Evolutionary conservation across 2,888 invertebrate genomes (phyloP), one percentile per base, ranked within the genome.

Genomic region (Synanthedon andrenaeformis): DNA sequence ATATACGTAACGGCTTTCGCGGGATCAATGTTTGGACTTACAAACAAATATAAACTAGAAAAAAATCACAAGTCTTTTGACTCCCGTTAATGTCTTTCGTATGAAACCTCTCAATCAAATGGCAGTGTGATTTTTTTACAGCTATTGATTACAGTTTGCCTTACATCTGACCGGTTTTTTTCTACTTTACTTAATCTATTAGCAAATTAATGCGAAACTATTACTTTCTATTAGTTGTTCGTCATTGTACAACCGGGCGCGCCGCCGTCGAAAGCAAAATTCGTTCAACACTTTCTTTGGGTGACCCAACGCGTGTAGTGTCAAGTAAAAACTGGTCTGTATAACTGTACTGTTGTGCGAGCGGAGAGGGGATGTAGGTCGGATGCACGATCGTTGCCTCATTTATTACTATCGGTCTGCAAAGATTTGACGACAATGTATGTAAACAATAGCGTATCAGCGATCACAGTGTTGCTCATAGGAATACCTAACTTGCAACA

Each of bases 241-340:
- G 66, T 70, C 70, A 70, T 67, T 63, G 65, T 67, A 68, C 71
- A 75, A 76, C 68, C 68, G 67, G 70, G 55, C 51, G 71, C 68
- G 67, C 67, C 73, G 19, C 70, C 65, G 75, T 74, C 70, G 85
- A 85, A 86, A 86, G 82, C 82, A 86, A 86, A 86, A 84, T 83
- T 79, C 76, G 77, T 71, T 72, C 75, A 78, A 80, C 81, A 83
- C 84, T 87, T 86, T 87, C 86, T 75, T 82, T 75, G 59, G 64
- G 63, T 79, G 82, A 80, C 82, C 79, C 69, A 75, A 60, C 64
- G 66, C 72, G 63, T 72, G 67, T 66, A 74, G 70, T 70, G 69
- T 73, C 64, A 71, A 75, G 68, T 73, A 72, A 72, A 77, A 84
- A 83, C 85, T 79, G 82, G 84, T 84, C 67, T 76, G 65, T 58